Evolutionary conservation across 2,888 invertebrate species (phyloP).

Genomic region (Chrysotoxum bicinctum): DNA sequence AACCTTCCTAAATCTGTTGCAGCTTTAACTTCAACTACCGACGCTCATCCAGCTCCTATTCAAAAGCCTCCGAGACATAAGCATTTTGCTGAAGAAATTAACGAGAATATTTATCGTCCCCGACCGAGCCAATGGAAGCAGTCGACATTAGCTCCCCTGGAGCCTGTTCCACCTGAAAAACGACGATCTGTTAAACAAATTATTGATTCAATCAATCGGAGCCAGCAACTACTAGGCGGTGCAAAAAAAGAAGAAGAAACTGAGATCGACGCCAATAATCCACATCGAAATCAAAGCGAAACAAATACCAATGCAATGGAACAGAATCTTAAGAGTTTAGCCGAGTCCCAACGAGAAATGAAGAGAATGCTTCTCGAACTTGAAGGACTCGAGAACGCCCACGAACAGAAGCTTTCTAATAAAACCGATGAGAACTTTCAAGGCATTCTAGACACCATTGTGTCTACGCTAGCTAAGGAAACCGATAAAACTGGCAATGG

Average conservation of each 20-base stretch:
- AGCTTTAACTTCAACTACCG: conserved; percentile 66
- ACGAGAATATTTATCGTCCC: conserved; percentile 37
- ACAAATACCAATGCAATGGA: conserved; percentile 52
- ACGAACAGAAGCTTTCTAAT: conserved; percentile 61
- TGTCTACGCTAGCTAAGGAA: conserved; percentile 49
- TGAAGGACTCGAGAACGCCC: conserved; percentile 52
- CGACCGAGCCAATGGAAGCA: conserved; percentile 73
- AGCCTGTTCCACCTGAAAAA: conserved; percentile 75
- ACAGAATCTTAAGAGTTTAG: conserved; percentile 73
- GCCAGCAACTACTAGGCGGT: conserved; percentile 78
- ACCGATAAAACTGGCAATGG: conserved; percentile 59
- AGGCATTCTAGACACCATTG: conserved; percentile 57
- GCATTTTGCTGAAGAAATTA: conserved; percentile 47
- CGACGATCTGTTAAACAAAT: conserved; percentile 79
- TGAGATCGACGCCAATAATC: conserved; percentile 37
- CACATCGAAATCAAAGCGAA: conserved; percentile 57
- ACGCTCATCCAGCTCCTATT: conserved; percentile 41
- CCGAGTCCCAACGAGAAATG: conserved; percentile 74
- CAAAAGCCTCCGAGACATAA: conserved; percentile 52
- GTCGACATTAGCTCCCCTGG: conserved; percentile 74
- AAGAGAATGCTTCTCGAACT: conserved; percentile 74
- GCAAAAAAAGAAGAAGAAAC: conserved; percentile 53
- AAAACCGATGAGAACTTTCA: conserved; percentile 62
- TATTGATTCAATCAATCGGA: conserved; percentile 81
- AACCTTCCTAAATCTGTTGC: conserved; percentile 44